These are phyloP conservation scores for Ancistrus triradiatus DNA, from an alignment of 2,113 vertebrate genomes.

Conservation along the genomic window DNA sequence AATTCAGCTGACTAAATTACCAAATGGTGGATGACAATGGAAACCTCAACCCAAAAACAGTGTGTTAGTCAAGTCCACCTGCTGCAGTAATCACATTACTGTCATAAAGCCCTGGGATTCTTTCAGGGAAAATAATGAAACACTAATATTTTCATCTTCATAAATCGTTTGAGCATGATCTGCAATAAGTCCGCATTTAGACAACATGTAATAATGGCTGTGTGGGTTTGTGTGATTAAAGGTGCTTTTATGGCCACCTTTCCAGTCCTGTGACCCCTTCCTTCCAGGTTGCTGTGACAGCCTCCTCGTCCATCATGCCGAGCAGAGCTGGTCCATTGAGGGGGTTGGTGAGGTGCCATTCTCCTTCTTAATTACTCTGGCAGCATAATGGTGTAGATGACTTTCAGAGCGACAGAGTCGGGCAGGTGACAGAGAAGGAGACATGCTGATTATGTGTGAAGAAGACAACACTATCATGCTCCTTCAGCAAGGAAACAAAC, in stretches of 20 bases:
- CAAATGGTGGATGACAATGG: too few species aligned
- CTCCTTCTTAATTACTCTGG: slow-evolving; percentile 66
- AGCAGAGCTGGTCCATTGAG: slow-evolving; percentile 52
- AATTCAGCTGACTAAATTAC: too few species aligned
- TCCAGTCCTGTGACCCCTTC: background rate
- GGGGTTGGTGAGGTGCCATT: slow-evolving; percentile 66
- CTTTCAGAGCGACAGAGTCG: slow-evolving; percentile 55
- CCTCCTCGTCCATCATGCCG: slow-evolving; percentile 65
- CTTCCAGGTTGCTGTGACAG: slow-evolving; percentile 67
- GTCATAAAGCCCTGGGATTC: too few species aligned
- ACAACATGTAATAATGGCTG: slow-evolving; percentile 16
- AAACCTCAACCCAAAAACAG: too few species aligned
- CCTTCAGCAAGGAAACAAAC: background rate
- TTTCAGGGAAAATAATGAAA: too few species aligned
- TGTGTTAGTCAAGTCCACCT: too few species aligned
- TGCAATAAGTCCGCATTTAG: slow-evolving; percentile 5
- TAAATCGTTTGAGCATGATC: background rate
- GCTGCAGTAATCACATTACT: too few species aligned
- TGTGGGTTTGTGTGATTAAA: slow-evolving; percentile 27
- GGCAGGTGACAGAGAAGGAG: slow-evolving; percentile 51
- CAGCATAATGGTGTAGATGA: slow-evolving; percentile 65
- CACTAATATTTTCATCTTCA: background rate
- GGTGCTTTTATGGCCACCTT: slow-evolving; percentile 20
- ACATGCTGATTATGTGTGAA: slow-evolving; percentile 52
- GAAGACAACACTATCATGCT: background rate